phyloP scores from a whole-genome alignment of 2,888 invertebrate genomes.

The Margaritifera margaritifera region DNA sequence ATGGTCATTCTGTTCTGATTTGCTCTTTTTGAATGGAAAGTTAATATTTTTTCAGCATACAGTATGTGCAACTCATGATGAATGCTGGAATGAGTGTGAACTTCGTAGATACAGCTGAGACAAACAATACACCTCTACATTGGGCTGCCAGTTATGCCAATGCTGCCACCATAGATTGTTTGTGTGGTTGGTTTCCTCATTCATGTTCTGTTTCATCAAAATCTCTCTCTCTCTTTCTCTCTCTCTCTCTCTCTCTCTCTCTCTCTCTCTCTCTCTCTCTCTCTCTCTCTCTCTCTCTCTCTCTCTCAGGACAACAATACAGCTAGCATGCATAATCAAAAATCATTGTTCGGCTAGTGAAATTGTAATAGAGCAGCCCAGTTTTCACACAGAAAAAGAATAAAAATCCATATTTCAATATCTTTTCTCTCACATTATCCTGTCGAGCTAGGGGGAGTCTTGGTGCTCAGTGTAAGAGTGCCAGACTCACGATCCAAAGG shows the following conservation, averaged over 20 bases:
- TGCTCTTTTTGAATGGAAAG: not conserved
- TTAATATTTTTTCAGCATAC: constrained; percentile 73
- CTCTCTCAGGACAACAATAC: not conserved
- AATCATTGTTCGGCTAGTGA: too few relatives aligned
- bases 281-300: not conserved
- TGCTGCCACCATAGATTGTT: constrained; percentile 76
- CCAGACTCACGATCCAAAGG: too few relatives aligned
- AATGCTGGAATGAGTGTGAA: constrained; percentile 78
- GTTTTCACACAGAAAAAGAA: too few relatives aligned
- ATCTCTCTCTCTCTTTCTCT: not conserved
- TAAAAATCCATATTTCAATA: too few relatives aligned
- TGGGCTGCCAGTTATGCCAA: constrained; percentile 80
- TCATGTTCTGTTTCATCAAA: not conserved
- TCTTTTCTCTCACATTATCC: too few relatives aligned
- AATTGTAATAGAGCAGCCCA: too few relatives aligned
- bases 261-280: not conserved
- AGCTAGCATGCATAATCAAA: not conserved
- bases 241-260: not conserved
- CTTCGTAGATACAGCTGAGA: constrained; percentile 78
- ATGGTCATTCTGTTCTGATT: too few relatives aligned
- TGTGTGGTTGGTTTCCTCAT: constrained; percentile 74
- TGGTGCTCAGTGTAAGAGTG: too few relatives aligned
- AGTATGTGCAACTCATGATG: constrained; percentile 77
- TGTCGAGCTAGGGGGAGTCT: too few relatives aligned
- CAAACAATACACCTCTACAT: constrained; percentile 79